These are phyloP conservation scores for Lepidonotus clava DNA, from an alignment of 2,888 invertebrate species.

Conservation along the genomic window DNA sequence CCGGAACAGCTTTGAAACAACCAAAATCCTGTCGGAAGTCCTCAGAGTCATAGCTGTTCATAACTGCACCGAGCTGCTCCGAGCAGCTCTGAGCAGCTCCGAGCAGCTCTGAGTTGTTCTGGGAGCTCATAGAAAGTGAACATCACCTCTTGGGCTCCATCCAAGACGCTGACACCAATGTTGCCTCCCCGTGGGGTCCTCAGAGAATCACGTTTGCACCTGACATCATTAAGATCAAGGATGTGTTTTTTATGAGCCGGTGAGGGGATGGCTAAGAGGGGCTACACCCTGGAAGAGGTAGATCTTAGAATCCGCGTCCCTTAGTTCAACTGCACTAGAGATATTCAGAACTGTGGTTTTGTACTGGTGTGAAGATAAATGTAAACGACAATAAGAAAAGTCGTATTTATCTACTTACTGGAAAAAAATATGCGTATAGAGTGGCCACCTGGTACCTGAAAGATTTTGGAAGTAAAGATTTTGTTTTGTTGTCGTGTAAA, in stretches of 20 bases:
- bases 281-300: not conserved
- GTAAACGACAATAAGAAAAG: not conserved
- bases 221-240: constrained; percentile 7
- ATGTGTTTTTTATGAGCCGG: not conserved
- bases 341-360: not conserved
- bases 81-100: not conserved
- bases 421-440: not conserved
- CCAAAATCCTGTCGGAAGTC: not conserved
- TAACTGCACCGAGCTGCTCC: not conserved
- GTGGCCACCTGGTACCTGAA: too few species aligned
- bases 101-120: not conserved
- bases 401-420: not conserved
- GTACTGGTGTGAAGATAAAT: not conserved
- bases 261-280: not conserved
- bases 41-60: not conserved
- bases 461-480: too few species aligned
- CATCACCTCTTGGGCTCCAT: not conserved
- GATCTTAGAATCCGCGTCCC: not conserved
- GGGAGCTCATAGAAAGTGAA: too few species aligned
- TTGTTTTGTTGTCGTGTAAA: too few species aligned
- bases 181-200: not conserved
- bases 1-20: not conserved
- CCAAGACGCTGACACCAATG: not conserved
- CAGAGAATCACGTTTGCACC: not conserved
- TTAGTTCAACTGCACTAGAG: not conserved